Conservation (phyloP, 2,888 invertebrate genomes). For the Tetanocera ferruginea region DNA sequence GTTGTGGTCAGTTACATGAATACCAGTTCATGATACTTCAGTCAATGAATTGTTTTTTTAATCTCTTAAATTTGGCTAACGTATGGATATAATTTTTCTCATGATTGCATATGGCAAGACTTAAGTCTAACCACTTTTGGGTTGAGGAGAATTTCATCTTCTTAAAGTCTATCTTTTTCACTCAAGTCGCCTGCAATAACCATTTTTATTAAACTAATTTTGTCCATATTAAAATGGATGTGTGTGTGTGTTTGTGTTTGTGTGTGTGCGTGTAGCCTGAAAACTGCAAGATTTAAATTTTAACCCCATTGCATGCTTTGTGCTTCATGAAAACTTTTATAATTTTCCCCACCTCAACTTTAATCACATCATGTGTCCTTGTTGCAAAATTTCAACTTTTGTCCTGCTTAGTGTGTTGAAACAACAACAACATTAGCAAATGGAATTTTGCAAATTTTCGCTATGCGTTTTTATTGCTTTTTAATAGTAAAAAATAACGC, state of each 20-base stretch:
- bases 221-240: not conserved
- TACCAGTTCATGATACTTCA: not conserved
- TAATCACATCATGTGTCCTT: not conserved
- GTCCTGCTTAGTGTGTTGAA: not conserved
- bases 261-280: no score
- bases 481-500: conserved; percentile 27
- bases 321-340: not conserved
- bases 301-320: no score
- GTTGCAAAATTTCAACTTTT: not conserved
- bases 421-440: conserved; percentile 15
- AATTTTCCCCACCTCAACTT: not conserved
- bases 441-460: conserved; percentile 22
- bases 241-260: no score
- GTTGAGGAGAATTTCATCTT: no score
- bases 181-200: no score
- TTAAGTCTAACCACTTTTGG: not conserved
- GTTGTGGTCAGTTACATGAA: not conserved
- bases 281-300: not conserved
- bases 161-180: no score
- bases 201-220: no score
- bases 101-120: not conserved
- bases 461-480: conserved; percentile 16
- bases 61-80: not conserved
- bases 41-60: not conserved
- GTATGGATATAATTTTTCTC: not conserved